Conservation (phyloP, 2,797 vertebrate species). For the Sebastes diaconus region DNA sequence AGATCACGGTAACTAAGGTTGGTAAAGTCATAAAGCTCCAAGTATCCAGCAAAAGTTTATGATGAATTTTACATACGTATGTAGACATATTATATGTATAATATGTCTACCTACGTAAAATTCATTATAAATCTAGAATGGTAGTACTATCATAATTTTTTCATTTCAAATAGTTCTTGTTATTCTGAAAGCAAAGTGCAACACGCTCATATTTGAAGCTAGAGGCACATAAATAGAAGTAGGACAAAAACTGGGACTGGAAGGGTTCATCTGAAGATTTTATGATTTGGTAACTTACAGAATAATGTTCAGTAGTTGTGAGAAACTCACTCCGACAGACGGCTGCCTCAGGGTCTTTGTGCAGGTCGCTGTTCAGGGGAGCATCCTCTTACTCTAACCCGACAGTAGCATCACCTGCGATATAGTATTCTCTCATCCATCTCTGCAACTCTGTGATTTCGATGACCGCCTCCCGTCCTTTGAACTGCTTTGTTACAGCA, state of each 20-base stretch:
- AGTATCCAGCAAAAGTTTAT: too few species aligned
- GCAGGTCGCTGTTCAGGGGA: background rate
- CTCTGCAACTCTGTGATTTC: background rate
- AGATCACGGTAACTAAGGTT: too few species aligned
- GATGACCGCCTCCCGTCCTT: background rate
- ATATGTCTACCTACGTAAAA: background rate
- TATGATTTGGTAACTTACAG: background rate
- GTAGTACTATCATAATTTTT: background rate
- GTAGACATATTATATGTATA: too few species aligned
- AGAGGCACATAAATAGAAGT: background rate
- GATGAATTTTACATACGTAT: too few species aligned
- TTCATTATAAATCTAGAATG: background rate
- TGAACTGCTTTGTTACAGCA: background rate
- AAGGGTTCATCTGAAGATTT: background rate
- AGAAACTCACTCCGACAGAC: background rate
- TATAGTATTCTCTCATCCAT: background rate
- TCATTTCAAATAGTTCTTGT: background rate
- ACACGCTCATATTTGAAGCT: background rate
- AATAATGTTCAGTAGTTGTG: background rate
- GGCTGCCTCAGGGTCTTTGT: background rate
- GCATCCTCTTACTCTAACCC: background rate
- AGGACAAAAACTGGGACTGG: background rate
- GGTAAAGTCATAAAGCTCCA: too few species aligned
- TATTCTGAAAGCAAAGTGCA: background rate
- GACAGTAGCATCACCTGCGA: background rate